Conservation (phyloP, 2,888 invertebrate species). For the Exocentrus adspersus region DNA sequence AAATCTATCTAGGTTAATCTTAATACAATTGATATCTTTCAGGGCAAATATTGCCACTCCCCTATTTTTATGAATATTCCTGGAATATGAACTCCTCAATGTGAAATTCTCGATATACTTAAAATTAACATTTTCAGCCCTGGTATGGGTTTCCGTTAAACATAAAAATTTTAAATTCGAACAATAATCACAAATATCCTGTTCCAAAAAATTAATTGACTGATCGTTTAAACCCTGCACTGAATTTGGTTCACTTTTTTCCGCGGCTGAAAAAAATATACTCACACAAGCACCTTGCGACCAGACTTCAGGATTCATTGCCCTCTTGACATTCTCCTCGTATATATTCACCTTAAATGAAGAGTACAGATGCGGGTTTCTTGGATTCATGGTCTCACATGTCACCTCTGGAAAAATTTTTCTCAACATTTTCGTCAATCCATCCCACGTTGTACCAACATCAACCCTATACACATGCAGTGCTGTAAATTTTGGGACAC, state of each 20-base stretch:
- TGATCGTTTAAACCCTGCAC: not conserved
- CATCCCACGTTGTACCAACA: not conserved
- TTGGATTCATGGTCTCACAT: conserved; percentile 1
- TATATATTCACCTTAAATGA: conserved; percentile 6
- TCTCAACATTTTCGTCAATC: not conserved
- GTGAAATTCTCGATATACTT: not conserved
- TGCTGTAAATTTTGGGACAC: not conserved
- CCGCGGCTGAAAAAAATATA: conserved; percentile 8
- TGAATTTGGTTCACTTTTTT: not conserved
- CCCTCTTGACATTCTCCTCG: not conserved
- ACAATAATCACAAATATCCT: not conserved
- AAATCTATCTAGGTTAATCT: not conserved
- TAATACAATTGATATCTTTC: not conserved
- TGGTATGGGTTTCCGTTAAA: not conserved
- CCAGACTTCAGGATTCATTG: conserved; percentile 6
- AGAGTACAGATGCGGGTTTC: not conserved
- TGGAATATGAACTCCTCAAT: not conserved
- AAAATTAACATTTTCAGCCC: not conserved
- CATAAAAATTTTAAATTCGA: not conserved
- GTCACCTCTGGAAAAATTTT: not conserved
- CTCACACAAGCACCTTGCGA: conserved; percentile 5
- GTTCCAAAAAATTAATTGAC: not conserved
- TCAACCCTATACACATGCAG: conserved; percentile 6
- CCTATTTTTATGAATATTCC: not conserved
- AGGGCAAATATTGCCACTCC: not conserved